Base-by-base conservation (phyloP, 2,113 vertebrate species). In the Lates calcarifer region DNA sequence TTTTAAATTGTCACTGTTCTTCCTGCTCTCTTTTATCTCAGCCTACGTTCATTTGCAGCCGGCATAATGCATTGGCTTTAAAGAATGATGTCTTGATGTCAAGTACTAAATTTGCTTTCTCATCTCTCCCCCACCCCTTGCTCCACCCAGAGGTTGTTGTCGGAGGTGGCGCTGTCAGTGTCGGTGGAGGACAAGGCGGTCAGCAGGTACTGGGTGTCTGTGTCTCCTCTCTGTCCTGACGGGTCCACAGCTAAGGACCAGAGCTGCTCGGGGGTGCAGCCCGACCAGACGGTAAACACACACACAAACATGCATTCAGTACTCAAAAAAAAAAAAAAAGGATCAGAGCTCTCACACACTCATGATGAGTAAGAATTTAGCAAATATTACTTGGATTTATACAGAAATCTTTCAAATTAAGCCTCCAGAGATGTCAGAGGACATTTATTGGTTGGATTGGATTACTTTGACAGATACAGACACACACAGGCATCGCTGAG, bases 141-240 rank as follows among this genome's bases (percentile, higher is more conserved):
- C 45, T 88, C 22, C 74, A 14, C 86, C 29, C 83, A 96, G 98
- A 98, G 95, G 89, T 93, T 99, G 41, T 89, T 99, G 82, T 97
- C 97, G 31, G 97, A 99, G 93, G 97, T 99, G 75, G 95, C 95
- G 91, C 93, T 99, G 87, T 95, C 97, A 56, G 92, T 95, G 67
- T 90, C 86, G 17, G 93, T 99, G 84, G 96, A 98, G 93, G 97
- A 97, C 94, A 90, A 93, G 39, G 95, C 95, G 31, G 94, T 95
- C 68, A 95, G 94, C 91, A 96, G 96, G 85, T 93, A 97, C 93
- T 89, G 94, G 94, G 96, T 97, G 86, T 96, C 95, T 65, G 93
- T 99, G 49, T 96, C 95, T 75, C 96, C 98, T 76, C 79, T 98
- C 66, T 99, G 98, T 93, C 98, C 98, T 33, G 91, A 96, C 41